Percentiles rank a stretch among this genome's conserved stretches.
Evolutionary conservation across 2,888 invertebrate genomes (phyloP).

Genomic region (Sinelater perroti): DNA sequence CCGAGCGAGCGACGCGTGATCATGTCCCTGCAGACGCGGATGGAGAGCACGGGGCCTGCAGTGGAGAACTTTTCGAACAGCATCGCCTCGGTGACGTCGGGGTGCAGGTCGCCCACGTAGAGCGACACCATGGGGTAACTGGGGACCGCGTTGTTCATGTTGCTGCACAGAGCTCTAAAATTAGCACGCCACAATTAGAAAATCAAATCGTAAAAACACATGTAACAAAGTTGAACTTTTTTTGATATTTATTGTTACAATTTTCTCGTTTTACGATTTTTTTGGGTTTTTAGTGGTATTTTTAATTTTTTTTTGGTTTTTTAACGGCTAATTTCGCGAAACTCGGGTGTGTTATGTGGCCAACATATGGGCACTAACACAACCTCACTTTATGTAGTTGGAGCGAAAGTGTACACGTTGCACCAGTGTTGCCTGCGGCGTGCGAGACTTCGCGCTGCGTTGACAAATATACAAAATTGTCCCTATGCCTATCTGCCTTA

Average conservation of each 20-base stretch:
- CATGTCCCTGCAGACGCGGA: conserved; percentile 98
- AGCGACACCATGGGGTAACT: conserved; percentile 96
- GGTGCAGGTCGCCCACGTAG: conserved; percentile 98
- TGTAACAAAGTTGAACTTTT: conserved; percentile 54
- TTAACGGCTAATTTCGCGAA: conserved; percentile 77
- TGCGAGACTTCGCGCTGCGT: no score
- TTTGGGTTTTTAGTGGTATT: conserved; percentile 70
- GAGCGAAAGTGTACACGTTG: conserved; percentile 5
- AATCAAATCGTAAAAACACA: conserved; percentile 50
- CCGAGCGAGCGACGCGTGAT: conserved; percentile 97
- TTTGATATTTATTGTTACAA: conserved; percentile 64
- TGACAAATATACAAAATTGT: no score
- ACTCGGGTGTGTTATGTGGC: conserved; percentile 84
- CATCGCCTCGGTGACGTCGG: conserved; percentile 98
- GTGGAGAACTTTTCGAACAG: conserved; percentile 99
- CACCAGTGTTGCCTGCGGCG: no score
- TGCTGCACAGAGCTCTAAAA: conserved; percentile 50
- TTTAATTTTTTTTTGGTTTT: conserved; percentile 83
- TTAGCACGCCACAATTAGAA: conserved; percentile 49
- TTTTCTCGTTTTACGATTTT: conserved; percentile 77
- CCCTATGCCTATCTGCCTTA: no score
- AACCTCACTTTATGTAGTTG: conserved; percentile 72
- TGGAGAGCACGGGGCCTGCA: conserved; percentile 97
- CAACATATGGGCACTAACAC: conserved; percentile 71
- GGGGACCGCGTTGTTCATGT: conserved; percentile 86